Evolutionary conservation across 1,140 invertebrate genomes (phyloP), one percentile per base, ranked within the genome.

Genomic region (Bradysia coprophila): DNA sequence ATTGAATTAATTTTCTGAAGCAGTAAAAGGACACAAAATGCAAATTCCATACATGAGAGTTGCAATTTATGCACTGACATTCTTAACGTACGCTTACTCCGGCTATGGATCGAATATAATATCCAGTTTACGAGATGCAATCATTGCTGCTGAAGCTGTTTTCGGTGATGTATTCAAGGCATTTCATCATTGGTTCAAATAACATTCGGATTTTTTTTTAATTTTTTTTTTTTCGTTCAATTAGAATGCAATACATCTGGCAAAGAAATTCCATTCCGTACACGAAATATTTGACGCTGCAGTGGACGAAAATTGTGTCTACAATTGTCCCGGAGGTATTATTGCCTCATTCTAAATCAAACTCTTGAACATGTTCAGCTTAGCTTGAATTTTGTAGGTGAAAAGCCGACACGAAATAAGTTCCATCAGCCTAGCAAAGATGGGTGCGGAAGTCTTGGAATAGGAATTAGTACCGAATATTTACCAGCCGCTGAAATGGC

Each of bases 241-340:
- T 36, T 62, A 71, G 45, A 85, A 84, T 60, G 66, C 78, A 6
- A 75, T 81, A 39, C 79, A 76, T n/a, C 68, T 87, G 5, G 76
- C 73, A 15, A 71, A 73, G 44, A 82, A 79, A 51, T 78, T 88
- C 48, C 73, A 73, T 49, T 75, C 73, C 4, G 68, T 86, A 31
- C 78, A 87, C 51, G 80, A 87, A 45, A 75, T 88, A 4, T 78
- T 88, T 43, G 78, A 87, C 58, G 79, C 80, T 4, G 81, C 83
- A 11, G 75, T 86, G 10, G 83, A 86, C 50, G 85, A 90, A 57
- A 69, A 79, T 38, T 90, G 84, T 51, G 59, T 79, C 22, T 88
- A 72, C 56, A 62, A 69, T 43, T 90, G 85, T 60, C 76, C 79
- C 6, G 64, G 62, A 51, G 78, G 82, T 75, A 63, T 61, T 62